Conservation (phyloP, 2,888 invertebrate species). For the Chloroclysta siterata region DNA sequence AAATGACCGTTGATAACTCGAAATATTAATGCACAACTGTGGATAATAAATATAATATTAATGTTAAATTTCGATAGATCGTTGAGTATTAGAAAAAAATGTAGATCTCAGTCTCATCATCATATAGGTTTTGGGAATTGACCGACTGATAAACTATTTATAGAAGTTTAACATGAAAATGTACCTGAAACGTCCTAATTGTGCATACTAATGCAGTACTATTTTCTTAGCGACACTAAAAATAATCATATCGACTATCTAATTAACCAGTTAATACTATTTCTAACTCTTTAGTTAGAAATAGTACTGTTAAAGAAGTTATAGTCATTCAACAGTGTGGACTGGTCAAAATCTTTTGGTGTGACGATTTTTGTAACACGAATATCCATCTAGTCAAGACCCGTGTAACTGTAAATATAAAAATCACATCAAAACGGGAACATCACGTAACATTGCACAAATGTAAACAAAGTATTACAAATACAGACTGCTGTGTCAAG, state of each 20-base stretch:
- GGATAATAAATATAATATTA: constrained; percentile 15
- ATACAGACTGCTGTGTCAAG: constrained; percentile 60
- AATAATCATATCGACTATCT: not conserved
- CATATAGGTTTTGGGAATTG: not conserved
- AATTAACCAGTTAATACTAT: not conserved
- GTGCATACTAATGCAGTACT: constrained; percentile 11
- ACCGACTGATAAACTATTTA: constrained; percentile 8
- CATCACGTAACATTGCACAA: constrained; percentile 69
- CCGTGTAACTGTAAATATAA: constrained; percentile 62
- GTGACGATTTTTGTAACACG: constrained; percentile 42
- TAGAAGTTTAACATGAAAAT: constrained; percentile 4
- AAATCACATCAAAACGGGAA: constrained; percentile 47
- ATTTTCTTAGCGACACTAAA: not conserved
- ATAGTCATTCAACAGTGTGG: constrained; percentile 20
- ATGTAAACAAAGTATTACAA: constrained; percentile 69
- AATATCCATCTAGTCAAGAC: constrained; percentile 71
- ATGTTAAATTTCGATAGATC: constrained; percentile 4
- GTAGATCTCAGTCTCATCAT: not conserved
- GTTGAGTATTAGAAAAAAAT: not conserved
- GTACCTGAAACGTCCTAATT: constrained; percentile 17
- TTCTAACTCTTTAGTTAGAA: too few species aligned
- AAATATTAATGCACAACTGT: constrained; percentile 14
- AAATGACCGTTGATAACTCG: constrained; percentile 14
- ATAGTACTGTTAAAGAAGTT: not conserved
- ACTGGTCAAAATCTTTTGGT: constrained; percentile 44